Evolutionary conservation across 2,797 vertebrate genomes (phyloP).

Genomic region (Morelia viridis): DNA sequence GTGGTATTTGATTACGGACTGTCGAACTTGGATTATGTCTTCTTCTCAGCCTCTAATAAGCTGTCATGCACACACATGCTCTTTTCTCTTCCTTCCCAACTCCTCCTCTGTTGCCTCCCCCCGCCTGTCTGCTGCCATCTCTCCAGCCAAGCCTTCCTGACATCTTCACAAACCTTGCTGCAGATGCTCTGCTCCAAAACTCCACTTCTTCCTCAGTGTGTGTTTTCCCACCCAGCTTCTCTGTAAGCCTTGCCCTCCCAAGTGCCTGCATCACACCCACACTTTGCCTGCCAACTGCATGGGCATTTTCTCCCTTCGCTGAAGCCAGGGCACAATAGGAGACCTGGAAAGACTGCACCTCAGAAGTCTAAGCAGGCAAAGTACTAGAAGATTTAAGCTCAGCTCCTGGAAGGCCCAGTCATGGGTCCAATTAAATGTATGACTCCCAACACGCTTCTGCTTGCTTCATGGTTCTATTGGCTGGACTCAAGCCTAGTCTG

Average conservation of each 20-base stretch:
- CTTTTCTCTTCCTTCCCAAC: neutral
- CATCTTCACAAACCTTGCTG: neutral
- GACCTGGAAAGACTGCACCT: neutral
- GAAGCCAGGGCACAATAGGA: neutral
- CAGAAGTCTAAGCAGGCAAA: neutral
- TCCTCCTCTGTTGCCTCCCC: neutral
- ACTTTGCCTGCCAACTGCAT: neutral
- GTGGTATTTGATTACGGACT: no score
- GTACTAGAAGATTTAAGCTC: neutral
- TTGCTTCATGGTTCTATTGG: neutral
- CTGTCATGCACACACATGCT: neutral
- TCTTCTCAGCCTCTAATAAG: no score
- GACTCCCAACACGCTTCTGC: neutral
- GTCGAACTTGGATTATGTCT: no score
- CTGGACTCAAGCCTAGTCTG: neutral
- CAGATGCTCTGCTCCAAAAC: neutral
- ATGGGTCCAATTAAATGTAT: neutral
- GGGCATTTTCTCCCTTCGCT: neutral
- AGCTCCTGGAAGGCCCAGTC: no score
- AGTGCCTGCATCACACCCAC: no score
- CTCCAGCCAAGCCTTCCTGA: neutral
- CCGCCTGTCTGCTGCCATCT: neutral
- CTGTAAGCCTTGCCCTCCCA: no score
- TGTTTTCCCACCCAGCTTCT: neutral
- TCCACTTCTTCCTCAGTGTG: neutral